phyloP scores from a whole-genome alignment of 2,113 vertebrate species.

The Mormyrus iriodes region DNA sequence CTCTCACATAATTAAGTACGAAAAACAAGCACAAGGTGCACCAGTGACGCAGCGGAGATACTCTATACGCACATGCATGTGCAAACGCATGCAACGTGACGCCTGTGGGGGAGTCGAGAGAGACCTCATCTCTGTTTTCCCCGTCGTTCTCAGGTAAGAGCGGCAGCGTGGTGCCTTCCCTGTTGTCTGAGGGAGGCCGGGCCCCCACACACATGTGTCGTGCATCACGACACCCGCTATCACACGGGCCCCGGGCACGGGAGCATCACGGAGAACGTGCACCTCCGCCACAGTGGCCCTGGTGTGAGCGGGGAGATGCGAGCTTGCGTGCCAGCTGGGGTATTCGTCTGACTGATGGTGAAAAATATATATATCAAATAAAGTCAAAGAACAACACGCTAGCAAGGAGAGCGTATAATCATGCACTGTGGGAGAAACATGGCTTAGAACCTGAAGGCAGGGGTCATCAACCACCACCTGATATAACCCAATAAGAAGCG shows the following conservation, averaged over 20 bases:
- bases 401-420: no score
- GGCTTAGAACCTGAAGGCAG: not conserved
- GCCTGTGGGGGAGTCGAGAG: not conserved
- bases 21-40: not conserved
- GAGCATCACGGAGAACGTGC: not conserved
- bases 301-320: not conserved
- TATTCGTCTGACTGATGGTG: not conserved
- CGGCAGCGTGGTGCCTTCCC: not conserved
- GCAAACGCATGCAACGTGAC: not conserved
- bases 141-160: no score
- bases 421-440: not conserved
- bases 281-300: not conserved
- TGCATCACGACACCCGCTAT: not conserved
- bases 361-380: not conserved
- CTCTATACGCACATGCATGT: not conserved
- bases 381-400: not conserved
- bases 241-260: not conserved
- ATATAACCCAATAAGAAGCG: not conserved
- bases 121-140: not conserved
- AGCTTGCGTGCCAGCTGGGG: not conserved
- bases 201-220: not conserved
- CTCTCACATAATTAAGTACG: not conserved
- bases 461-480: not conserved
- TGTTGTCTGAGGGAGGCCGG: not conserved
- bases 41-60: not conserved